Conservation (phyloP, 2,888 invertebrate genomes). For the Phaedon cochleariae region DNA sequence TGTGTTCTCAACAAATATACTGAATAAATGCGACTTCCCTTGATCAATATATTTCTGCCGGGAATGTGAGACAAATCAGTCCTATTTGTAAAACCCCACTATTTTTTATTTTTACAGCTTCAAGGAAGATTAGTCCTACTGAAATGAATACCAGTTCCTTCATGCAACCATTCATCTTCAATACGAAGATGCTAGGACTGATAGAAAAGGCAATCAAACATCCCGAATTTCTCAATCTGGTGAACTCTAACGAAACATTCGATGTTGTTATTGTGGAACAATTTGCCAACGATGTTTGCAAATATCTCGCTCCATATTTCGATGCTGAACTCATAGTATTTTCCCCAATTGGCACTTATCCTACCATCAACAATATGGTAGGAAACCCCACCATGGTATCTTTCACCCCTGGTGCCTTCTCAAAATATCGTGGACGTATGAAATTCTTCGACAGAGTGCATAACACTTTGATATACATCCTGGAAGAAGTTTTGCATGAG, state of each 20-base stretch:
- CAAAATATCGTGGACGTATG: conserved; percentile 54
- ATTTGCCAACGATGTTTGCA: conserved; percentile 63
- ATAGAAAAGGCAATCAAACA: conserved; percentile 44
- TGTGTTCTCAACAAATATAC: too few relatives aligned
- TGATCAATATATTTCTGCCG: too few relatives aligned
- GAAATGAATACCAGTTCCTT: conserved; percentile 1
- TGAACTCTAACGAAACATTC: conserved; percentile 56
- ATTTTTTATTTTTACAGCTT: too few relatives aligned
- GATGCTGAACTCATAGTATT: conserved; percentile 57
- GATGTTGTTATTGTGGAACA: conserved; percentile 62
- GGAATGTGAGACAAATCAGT: too few relatives aligned
- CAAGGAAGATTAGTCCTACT: too few relatives aligned
- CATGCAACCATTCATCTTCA: conserved; percentile 23
- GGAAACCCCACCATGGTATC: conserved; percentile 58
- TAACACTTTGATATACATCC: conserved; percentile 57
- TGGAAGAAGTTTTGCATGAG: conserved; percentile 43
- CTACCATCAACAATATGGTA: too few relatives aligned
- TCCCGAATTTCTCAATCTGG: conserved; percentile 47
- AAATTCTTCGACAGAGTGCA: conserved; percentile 57
- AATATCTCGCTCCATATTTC: conserved; percentile 57
- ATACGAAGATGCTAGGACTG: conserved; percentile 28
- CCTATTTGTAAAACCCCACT: too few relatives aligned
- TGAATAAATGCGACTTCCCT: too few relatives aligned
- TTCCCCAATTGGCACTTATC: conserved; percentile 56
- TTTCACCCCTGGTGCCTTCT: conserved; percentile 64